Evolutionary conservation across 2,888 invertebrate species (phyloP).

Genomic region (Caradrina clavipalpis): DNA sequence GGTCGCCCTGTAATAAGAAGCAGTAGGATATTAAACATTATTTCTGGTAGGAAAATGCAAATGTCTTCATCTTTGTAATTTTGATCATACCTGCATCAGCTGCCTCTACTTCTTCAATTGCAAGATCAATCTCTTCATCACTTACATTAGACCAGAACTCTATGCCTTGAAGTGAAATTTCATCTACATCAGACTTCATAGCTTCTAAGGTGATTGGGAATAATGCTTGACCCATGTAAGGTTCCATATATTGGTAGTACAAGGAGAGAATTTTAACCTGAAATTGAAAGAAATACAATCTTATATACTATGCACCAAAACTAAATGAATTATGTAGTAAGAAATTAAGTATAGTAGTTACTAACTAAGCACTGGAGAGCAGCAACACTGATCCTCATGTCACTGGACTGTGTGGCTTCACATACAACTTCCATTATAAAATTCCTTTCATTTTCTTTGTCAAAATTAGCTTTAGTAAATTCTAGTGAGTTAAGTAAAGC

Average conservation of each 20-base stretch:
- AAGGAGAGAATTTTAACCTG: conserved; percentile 98
- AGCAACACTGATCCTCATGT: conserved; percentile 98
- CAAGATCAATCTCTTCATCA: conserved; percentile 99
- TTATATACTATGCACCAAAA: not conserved
- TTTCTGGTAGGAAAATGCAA: not conserved
- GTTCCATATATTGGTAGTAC: conserved; percentile 99
- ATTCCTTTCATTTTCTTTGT: conserved; percentile 98
- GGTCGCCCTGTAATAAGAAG: conserved; percentile 92
- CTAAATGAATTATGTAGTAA: conserved; percentile 1
- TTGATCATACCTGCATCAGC: conserved; percentile 92
- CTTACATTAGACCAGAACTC: conserved; percentile 99
- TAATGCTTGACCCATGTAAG: conserved; percentile 99
- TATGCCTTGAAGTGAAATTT: conserved; percentile 99
- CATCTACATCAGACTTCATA: conserved; percentile 99
- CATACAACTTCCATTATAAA: conserved; percentile 99
- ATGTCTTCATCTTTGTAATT: not conserved
- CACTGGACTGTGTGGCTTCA: conserved; percentile 98
- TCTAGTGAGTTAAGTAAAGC: conserved; percentile 99
- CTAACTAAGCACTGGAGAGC: conserved; percentile 98
- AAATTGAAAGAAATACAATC: conserved; percentile 28
- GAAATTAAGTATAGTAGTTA: conserved; percentile 38
- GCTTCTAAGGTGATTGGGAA: conserved; percentile 99
- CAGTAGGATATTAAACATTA: not conserved
- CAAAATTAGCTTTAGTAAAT: conserved; percentile 99
- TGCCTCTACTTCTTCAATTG: conserved; percentile 98